phyloP scores from a whole-genome alignment of 2,113 vertebrate species.

The Guaruba guarouba region DNA sequence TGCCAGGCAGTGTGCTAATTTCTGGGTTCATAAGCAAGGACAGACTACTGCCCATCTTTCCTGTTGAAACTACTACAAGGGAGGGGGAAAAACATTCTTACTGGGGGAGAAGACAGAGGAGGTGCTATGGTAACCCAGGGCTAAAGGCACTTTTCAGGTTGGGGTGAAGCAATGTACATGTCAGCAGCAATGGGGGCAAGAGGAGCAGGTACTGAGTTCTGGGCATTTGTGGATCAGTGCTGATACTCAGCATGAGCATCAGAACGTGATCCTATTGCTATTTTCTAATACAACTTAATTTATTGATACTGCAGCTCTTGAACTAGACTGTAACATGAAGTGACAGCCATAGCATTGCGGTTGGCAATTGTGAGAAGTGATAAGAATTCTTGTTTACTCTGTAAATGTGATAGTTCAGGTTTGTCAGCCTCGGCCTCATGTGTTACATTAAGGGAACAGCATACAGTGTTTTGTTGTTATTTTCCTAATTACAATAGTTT shows the following conservation, averaged over 20 bases:
- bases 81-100: background rate
- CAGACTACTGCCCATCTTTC: background rate
- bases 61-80: background rate
- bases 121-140: background rate
- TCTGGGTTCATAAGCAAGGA: background rate
- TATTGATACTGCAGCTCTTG: constrained; percentile 26
- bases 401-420: background rate
- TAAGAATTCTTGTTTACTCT: constrained; percentile 55
- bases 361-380: constrained; percentile 23
- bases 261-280: background rate
- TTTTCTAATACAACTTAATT: constrained; percentile 30
- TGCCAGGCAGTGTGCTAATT: background rate
- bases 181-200: background rate
- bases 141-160: background rate
- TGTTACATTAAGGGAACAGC: background rate
- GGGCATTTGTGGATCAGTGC: background rate
- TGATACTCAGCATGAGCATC: background rate
- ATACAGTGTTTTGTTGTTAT: background rate
- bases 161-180: background rate
- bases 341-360: constrained; percentile 40
- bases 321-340: background rate
- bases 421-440: background rate
- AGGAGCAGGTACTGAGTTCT: background rate
- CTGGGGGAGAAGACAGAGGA: background rate
- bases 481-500: background rate